Evolutionary conservation across 2,113 vertebrate genomes (phyloP).

Genomic region (Platichthys stellatus): DNA sequence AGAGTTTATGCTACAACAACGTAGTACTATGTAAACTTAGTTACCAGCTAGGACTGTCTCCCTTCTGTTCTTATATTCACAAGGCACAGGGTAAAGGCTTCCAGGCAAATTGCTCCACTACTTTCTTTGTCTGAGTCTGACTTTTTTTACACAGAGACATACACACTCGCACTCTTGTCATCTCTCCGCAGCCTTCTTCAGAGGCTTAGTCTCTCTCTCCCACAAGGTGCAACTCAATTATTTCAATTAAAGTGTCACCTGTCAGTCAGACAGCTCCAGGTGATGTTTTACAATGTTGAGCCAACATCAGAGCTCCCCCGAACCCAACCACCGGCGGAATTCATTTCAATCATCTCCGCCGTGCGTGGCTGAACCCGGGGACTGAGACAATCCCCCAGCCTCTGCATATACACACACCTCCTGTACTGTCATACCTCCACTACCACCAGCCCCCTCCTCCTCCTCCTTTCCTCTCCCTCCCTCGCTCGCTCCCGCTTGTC

Average conservation of each 20-base stretch:
- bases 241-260: constrained; percentile 80
- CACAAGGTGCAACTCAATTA: constrained; percentile 61
- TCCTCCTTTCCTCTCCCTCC: constrained; percentile 6
- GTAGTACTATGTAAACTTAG: background rate
- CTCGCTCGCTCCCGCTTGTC: constrained; percentile 38
- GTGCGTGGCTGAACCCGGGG: constrained; percentile 39
- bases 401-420: constrained; percentile 46
- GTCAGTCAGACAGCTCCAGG: constrained; percentile 74
- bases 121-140: constrained; percentile 12
- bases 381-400: constrained; percentile 56
- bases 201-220: constrained; percentile 36
- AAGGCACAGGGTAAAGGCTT: constrained; percentile 15
- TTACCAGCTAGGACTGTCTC: constrained; percentile 25
- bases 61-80: background rate
- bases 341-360: constrained; percentile 71
- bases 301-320: constrained; percentile 41
- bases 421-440: constrained; percentile 45
- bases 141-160: constrained; percentile 4
- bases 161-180: background rate
- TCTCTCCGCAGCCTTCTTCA: constrained; percentile 16
- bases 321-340: constrained; percentile 57
- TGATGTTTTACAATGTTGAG: constrained; percentile 65
- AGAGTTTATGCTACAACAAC: too few relatives aligned
- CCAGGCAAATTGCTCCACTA: constrained; percentile 31
- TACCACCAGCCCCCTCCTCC: constrained; percentile 4